Percentiles rank a stretch among this genome's conserved stretches.
Conservation (phyloP, 2,888 invertebrate species). For the Deilephila porcellus region DNA sequence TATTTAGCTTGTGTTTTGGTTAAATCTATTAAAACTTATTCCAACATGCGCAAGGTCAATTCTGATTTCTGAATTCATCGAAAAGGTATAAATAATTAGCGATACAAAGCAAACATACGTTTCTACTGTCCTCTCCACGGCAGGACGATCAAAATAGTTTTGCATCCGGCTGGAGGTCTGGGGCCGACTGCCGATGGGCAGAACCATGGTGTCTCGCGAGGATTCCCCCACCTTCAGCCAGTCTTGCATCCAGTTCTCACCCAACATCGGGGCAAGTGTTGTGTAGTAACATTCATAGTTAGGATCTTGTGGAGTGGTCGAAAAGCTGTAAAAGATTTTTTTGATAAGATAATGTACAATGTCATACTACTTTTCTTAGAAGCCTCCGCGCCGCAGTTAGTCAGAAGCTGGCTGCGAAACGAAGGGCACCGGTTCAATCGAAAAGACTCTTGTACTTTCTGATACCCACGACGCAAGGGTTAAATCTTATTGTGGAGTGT, state of each 20-base stretch:
- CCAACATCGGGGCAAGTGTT: conserved; percentile 11
- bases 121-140: conserved; percentile 54
- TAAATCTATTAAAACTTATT: too few relatives aligned
- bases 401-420: too few relatives aligned
- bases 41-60: too few relatives aligned
- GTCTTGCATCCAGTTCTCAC: conserved; percentile 15
- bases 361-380: too few relatives aligned
- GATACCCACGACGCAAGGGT: too few relatives aligned
- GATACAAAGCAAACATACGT: conserved; percentile 38
- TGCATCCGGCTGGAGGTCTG: background rate
- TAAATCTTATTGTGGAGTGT: too few relatives aligned
- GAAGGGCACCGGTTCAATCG: too few relatives aligned
- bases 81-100: background rate
- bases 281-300: conserved; percentile 16
- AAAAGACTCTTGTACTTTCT: too few relatives aligned
- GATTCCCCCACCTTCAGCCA: conserved; percentile 9
- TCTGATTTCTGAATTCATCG: too few relatives aligned
- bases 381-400: too few relatives aligned
- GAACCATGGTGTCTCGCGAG: background rate
- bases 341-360: background rate
- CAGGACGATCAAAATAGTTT: conserved; percentile 43
- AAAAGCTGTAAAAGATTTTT: background rate
- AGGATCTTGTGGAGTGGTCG: conserved; percentile 21
- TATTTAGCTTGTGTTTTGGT: too few relatives aligned
- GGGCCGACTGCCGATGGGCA: conserved; percentile 4